Evolutionary conservation across 2,113 vertebrate genomes (phyloP).

Genomic region (Tichodroma muraria): DNA sequence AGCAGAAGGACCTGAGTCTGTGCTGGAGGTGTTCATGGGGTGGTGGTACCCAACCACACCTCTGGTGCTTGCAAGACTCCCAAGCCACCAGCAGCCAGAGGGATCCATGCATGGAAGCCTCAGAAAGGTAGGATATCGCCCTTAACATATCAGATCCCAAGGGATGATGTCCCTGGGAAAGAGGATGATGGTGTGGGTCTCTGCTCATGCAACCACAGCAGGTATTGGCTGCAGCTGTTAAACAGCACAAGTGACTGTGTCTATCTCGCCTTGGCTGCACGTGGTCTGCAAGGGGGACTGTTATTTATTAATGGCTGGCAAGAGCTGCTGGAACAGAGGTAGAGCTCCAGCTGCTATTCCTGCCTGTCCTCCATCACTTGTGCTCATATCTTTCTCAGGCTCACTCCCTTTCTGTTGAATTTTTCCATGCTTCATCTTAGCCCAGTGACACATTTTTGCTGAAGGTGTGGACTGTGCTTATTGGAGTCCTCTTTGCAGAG

Average conservation of each 20-base stretch:
- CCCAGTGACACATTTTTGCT: not conserved
- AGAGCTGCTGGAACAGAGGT: not conserved
- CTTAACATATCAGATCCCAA: not conserved
- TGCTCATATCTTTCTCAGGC: not conserved
- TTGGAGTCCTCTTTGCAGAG: not conserved
- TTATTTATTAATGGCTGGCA: slow-evolving; percentile 27
- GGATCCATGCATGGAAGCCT: not conserved
- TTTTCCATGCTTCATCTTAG: not conserved
- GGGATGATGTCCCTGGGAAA: not conserved
- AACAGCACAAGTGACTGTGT: not conserved
- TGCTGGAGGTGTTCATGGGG: not conserved
- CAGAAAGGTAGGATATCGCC: not conserved
- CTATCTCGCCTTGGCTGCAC: not conserved
- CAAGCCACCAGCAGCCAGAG: not conserved
- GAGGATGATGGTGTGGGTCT: not conserved
- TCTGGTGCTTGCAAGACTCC: not conserved
- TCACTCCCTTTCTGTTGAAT: not conserved
- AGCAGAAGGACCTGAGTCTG: not conserved
- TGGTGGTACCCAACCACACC: not conserved
- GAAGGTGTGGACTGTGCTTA: not conserved
- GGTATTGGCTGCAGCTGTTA: not conserved
- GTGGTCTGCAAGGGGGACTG: not conserved
- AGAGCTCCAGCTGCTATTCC: slow-evolving; percentile 24
- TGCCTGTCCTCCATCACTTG: slow-evolving; percentile 18
- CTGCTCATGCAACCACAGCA: not conserved